A percentile compares a stretch with the other conserved stretches of the same genome.
Conservation (phyloP, 2,888 invertebrate species). For the Colostygia pectinataria region DNA sequence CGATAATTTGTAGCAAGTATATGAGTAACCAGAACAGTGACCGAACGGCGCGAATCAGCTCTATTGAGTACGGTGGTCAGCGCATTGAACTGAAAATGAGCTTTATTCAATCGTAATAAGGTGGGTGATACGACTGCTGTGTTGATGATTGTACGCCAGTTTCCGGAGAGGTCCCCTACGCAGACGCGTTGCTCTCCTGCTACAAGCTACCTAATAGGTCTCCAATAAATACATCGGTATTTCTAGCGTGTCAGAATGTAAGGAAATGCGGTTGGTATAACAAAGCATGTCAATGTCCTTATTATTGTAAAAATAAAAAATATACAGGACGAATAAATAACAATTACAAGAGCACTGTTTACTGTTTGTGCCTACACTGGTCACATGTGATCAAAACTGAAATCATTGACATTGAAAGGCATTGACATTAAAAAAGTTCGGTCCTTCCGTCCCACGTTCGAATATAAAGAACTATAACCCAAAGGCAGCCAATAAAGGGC, state of each 20-base stretch:
- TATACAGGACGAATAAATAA: not conserved
- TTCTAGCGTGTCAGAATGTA: slow-evolving; percentile 9
- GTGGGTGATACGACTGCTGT: slow-evolving; percentile 21
- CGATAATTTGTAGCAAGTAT: slow-evolving; percentile 36
- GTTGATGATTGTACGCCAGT: slow-evolving; percentile 47
- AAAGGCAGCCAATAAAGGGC: not conserved
- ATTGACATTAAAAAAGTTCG: slow-evolving; percentile 10
- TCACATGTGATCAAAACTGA: not conserved
- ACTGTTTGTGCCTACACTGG: too few species aligned
- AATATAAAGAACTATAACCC: not conserved
- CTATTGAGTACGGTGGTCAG: slow-evolving; percentile 61
- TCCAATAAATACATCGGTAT: slow-evolving; percentile 30
- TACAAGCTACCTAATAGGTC: slow-evolving; percentile 38
- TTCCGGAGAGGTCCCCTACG: slow-evolving; percentile 76
- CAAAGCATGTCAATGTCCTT: not conserved
- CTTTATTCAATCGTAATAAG: slow-evolving; percentile 26
- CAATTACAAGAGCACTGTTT: too few species aligned
- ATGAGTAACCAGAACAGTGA: slow-evolving; percentile 77
- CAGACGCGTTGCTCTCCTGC: slow-evolving; percentile 51
- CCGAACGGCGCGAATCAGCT: slow-evolving; percentile 73
- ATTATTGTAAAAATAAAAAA: not conserved
- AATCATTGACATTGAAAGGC: not conserved
- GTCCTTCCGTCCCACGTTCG: not conserved
- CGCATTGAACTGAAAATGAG: slow-evolving; percentile 17
- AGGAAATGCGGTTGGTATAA: not conserved